Base-by-base conservation (phyloP, 35 echinoderm and acorn worm genomes). In the Holothuria glaberrima region DNA sequence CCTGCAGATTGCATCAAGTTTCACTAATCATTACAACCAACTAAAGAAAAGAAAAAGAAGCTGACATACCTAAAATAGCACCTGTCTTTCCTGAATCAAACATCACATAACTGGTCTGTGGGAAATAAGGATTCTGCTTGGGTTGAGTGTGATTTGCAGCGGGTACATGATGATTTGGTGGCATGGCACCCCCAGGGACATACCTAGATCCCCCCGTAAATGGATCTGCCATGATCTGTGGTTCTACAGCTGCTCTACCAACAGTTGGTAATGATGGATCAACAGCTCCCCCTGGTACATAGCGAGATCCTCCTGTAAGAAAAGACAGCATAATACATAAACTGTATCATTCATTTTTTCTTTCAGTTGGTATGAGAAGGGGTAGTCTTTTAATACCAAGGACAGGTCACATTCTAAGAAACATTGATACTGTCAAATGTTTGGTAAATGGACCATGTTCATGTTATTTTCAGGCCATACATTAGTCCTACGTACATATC, bases 151-250 rank as follows among this genome's bases (percentile, higher is more conserved):
- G 89, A 58, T 74, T 89, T 73, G 30, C 52, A 16, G 66, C 10
- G 20, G 71, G 52, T 27, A 32, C 81, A 21, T 17, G 32, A 33
- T 87, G 82, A 50, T 32, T 86, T 10, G 70, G 46, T 13, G 86
- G 86, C 14, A 58, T 36, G 6, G 54, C 73, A 60, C 82, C 80
- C 17, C 76, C 76, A 20, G 90, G 93, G 54, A 97, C 48, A 61
- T 94, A 94, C 54, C 96, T 90, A 25, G 87, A 77, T 24, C 80
- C 96, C 28, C 96, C 96, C 84, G 96, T 98, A n/a, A 98, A 94
- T 13, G 96, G 96, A 71, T 98, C 96, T 62, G 67, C 46, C 21
- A 58, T 7, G 14, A 20, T 45, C 60, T 58, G 48, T 52, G 91
- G 73, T 46, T 69, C 86, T 12, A 38, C 34, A 12, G 56, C 94